phyloP scores from a whole-genome alignment of 2,888 invertebrate species.

The Hirudinaria manillensis region DNA sequence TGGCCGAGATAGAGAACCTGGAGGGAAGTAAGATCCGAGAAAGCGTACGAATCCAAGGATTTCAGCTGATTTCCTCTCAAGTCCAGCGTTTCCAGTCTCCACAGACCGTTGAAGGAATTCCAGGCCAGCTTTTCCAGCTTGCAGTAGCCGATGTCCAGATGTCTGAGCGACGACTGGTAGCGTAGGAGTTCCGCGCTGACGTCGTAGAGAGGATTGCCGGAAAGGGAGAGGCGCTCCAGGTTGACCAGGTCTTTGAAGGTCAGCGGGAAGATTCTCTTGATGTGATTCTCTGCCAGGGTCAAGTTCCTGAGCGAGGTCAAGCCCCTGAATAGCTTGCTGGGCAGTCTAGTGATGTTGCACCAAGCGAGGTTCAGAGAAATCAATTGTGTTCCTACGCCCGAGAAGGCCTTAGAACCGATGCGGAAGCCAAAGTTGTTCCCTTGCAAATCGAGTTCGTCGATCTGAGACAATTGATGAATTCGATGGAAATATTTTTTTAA shows the following conservation, averaged over 20 bases:
- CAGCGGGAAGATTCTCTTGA: slow-evolving; percentile 25
- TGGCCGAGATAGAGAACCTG: slow-evolving; percentile 37
- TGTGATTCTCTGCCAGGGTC: slow-evolving; percentile 37
- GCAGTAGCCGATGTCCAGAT: slow-evolving; percentile 40
- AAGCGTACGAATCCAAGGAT: slow-evolving; percentile 35
- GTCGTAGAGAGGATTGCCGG: slow-evolving; percentile 37
- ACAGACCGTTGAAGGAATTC: slow-evolving; percentile 37
- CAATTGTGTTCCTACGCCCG: slow-evolving; percentile 32
- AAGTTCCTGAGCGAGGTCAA: slow-evolving; percentile 37
- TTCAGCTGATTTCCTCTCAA: slow-evolving; percentile 39
- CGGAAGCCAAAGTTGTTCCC: slow-evolving; percentile 37
- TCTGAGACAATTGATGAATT: slow-evolving; percentile 16
- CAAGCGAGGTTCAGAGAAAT: slow-evolving; percentile 38
- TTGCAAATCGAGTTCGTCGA: slow-evolving; percentile 37
- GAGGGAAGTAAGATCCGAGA: slow-evolving; percentile 36
- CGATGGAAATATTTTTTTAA: not conserved
- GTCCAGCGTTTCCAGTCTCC: slow-evolving; percentile 39
- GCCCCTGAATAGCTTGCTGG: slow-evolving; percentile 35
- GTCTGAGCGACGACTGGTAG: slow-evolving; percentile 35
- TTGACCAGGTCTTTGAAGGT: slow-evolving; percentile 38
- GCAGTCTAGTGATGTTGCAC: slow-evolving; percentile 38
- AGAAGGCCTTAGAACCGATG: slow-evolving; percentile 34
- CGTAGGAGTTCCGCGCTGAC: slow-evolving; percentile 37
- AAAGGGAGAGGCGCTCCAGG: slow-evolving; percentile 35
- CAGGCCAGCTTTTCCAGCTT: slow-evolving; percentile 33